Evolutionary conservation across 2,797 vertebrate genomes (phyloP).

Genomic region (Phataginus tetradactyla): DNA sequence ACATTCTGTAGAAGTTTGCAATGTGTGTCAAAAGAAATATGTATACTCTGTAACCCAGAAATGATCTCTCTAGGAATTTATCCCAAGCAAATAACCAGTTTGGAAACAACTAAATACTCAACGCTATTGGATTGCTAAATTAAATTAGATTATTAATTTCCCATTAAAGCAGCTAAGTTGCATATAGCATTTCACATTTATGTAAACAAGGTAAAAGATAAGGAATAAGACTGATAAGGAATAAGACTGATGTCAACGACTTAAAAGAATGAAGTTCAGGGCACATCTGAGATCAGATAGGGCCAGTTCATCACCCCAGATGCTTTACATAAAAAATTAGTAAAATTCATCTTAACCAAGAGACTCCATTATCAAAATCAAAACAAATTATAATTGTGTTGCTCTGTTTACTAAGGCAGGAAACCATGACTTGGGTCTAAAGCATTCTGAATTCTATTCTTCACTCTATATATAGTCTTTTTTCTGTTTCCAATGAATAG

Average conservation of each 20-base stretch:
- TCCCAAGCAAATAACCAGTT: neutral
- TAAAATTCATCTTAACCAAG: neutral
- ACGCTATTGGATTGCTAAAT: slow-evolving; percentile 32
- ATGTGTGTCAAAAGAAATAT: slow-evolving; percentile 2
- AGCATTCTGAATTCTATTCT: neutral
- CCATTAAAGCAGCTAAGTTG: neutral
- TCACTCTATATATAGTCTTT: neutral
- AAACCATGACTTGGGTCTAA: neutral
- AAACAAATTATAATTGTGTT: neutral
- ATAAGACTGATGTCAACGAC: slow-evolving; percentile 8
- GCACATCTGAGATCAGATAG: neutral
- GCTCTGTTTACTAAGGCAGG: neutral
- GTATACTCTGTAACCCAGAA: neutral
- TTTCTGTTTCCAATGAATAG: neutral
- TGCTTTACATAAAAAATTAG: slow-evolving; percentile 43
- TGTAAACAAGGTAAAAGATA: slow-evolving; percentile 15
- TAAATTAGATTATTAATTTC: slow-evolving; percentile 44
- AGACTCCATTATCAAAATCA: slow-evolving; percentile 7
- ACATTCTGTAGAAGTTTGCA: slow-evolving; percentile 14
- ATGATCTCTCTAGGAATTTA: neutral
- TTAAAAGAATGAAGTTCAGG: slow-evolving; percentile 26
- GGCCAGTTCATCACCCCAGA: neutral
- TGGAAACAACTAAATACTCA: neutral
- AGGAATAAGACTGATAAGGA: slow-evolving; percentile 9
- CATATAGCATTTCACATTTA: neutral